Percentiles rank a stretch among this genome's conserved stretches.
phyloP scores from a whole-genome alignment of 2,888 invertebrate genomes.

The Drosophila lutescens region DNA sequence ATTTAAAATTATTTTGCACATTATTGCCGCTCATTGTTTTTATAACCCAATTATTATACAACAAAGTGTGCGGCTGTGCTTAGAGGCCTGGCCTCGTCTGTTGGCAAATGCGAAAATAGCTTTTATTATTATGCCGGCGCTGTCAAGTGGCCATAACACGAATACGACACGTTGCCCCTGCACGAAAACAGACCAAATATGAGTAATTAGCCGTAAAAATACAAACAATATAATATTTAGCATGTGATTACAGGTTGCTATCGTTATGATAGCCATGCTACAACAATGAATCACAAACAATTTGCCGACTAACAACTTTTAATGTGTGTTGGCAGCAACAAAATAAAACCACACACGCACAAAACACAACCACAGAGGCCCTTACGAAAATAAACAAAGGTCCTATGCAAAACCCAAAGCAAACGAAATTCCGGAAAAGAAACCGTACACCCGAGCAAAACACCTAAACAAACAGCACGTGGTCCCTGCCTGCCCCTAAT shows the following conservation, averaged over 20 bases:
- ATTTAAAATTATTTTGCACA: constrained; percentile 76
- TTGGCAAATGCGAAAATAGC: constrained; percentile 50
- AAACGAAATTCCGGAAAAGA: constrained; percentile 38
- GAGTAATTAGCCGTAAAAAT: constrained; percentile 61
- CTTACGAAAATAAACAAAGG: constrained; percentile 42
- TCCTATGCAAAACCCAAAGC: constrained; percentile 33
- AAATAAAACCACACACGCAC: constrained; percentile 24
- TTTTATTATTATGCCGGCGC: constrained; percentile 44
- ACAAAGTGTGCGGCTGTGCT: constrained; percentile 19
- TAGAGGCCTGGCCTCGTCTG: constrained; percentile 13
- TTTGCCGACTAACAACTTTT: constrained; percentile 67
- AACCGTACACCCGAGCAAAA: constrained; percentile 24
- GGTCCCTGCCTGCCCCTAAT: constrained; percentile 14
- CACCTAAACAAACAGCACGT: constrained; percentile 47
- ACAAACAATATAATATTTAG: constrained; percentile 56
- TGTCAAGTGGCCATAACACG: constrained; percentile 68
- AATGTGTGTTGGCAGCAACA: constrained; percentile 38
- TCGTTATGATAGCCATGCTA: constrained; percentile 50
- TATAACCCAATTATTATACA: constrained; percentile 70
- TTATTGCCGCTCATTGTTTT: constrained; percentile 75
- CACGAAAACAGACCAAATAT: constrained; percentile 35
- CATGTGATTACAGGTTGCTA: constrained; percentile 45
- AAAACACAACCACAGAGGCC: constrained; percentile 1
- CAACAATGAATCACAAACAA: constrained; percentile 69
- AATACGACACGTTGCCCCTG: constrained; percentile 56